A percentile compares a stretch with the other conserved stretches of the same genome.
Conservation (phyloP, 2,888 invertebrate species). For the Minunthozetes semirufus region DNA sequence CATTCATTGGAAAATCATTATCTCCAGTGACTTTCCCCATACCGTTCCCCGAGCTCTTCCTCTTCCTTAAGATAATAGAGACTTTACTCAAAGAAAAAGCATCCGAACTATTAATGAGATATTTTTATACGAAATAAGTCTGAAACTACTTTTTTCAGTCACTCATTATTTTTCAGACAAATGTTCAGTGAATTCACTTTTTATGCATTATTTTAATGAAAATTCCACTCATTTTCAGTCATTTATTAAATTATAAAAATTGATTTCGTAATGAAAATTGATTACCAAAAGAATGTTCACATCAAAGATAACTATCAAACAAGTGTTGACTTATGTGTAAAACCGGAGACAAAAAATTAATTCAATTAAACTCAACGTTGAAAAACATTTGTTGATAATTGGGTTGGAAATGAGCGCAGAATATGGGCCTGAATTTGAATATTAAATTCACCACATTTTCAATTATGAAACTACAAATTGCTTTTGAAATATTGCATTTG, state of each 20-base stretch:
- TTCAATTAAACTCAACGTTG: not conserved
- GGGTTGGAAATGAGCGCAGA: not conserved
- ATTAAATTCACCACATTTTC: too few relatives aligned
- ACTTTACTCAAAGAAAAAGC: not conserved
- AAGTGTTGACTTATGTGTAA: not conserved
- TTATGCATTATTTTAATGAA: not conserved
- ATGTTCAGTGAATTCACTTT: not conserved
- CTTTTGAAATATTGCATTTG: too few relatives aligned
- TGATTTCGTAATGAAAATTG: not conserved
- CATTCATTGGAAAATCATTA: conserved; percentile 1
- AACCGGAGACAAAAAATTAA: not conserved
- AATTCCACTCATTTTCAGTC: not conserved
- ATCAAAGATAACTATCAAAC: not conserved
- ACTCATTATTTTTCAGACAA: not conserved
- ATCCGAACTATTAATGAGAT: not conserved
- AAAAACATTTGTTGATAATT: not conserved
- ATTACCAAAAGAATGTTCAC: not conserved
- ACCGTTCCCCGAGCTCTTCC: not conserved
- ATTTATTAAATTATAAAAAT: not conserved
- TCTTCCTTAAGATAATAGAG: not conserved
- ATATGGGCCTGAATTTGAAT: not conserved
- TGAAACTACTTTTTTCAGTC: not conserved
- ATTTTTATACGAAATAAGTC: not conserved
- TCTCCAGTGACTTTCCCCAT: not conserved
- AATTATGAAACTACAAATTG: too few relatives aligned